Evolutionary conservation across 2,888 invertebrate genomes (phyloP), one percentile per base, ranked within the genome.

Genomic region (Sipha maydis): DNA sequence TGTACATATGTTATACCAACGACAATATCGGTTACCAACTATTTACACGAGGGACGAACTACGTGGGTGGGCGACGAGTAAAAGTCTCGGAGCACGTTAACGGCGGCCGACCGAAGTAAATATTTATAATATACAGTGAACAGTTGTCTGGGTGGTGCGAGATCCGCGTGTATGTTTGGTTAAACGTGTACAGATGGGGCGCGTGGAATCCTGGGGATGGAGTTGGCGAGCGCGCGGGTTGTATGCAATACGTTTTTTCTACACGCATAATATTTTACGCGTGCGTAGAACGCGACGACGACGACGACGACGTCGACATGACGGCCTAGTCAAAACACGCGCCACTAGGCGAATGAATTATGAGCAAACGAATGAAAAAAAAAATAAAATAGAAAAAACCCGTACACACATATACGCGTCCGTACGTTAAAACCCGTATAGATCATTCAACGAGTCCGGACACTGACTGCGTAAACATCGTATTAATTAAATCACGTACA

Each of bases 401-500:
- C 48, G 14, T 48, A 48, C 31, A 48, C 28, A 82, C 31, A 14
- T 17, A n/a, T 17, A 80, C n/a, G 38, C 34, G 75, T 67, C 17
- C 31, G 14, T 0, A 21, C 61, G 25, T 84, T 77, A 48, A 67
- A 67, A 85, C 76, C 31, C 69, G 79, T 56, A 80, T 8, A 56
- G 86, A 86, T 86, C 79, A n/a, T 79, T 86, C 86, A 56, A 86
- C 78, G 28, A 71, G 78, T 71, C 31, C 71, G 71, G 85, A 34
- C 56, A 34, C 48, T 31, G 69, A n/a, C 31, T 38, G 71, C 73
- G 79, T 86, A 86, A 85, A 86, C 86, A 86, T 73, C 54, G 73
- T 71, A 86, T 86, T 79, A 86, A 86, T 86, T 86, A 86, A 86
- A 86, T 86, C 25, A 56, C 54, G 41, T 41, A 56, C 54, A 61